Evolutionary conservation across 2,113 vertebrate species (phyloP).

Genomic region (Podarcis cretensis): DNA sequence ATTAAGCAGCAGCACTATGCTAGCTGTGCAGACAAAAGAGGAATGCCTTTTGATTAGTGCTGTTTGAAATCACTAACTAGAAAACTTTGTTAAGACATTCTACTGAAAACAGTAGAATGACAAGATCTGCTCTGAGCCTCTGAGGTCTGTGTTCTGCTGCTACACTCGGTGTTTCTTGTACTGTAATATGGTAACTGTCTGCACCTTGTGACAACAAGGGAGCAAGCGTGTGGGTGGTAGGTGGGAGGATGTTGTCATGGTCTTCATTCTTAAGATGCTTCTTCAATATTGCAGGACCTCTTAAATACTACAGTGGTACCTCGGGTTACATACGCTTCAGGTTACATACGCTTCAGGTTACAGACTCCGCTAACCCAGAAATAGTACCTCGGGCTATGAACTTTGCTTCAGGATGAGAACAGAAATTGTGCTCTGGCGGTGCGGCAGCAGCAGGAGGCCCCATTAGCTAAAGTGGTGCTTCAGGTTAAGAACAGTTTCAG

Average conservation of each 20-base stretch:
- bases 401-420: no score
- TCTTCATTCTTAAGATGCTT: not conserved
- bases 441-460: no score
- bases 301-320: not conserved
- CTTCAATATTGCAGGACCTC: not conserved
- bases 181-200: not conserved
- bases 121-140: not conserved
- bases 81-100: not conserved
- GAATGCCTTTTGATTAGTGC: not conserved
- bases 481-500: no score
- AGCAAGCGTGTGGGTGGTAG: not conserved
- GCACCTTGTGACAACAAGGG: not conserved
- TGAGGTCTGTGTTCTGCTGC: not conserved
- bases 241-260: not conserved
- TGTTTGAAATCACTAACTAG: not conserved
- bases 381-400: no score
- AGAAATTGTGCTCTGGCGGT: no score
- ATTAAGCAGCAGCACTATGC: not conserved
- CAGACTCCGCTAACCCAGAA: no score
- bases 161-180: not conserved
- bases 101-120: not conserved
- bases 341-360: no score
- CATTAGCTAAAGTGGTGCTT: no score
- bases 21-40: not conserved
- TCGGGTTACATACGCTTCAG: no score